These are phyloP conservation scores for Shinisaurus crocodilurus DNA, from an alignment of 2,113 vertebrate genomes.

Conservation along the genomic window DNA sequence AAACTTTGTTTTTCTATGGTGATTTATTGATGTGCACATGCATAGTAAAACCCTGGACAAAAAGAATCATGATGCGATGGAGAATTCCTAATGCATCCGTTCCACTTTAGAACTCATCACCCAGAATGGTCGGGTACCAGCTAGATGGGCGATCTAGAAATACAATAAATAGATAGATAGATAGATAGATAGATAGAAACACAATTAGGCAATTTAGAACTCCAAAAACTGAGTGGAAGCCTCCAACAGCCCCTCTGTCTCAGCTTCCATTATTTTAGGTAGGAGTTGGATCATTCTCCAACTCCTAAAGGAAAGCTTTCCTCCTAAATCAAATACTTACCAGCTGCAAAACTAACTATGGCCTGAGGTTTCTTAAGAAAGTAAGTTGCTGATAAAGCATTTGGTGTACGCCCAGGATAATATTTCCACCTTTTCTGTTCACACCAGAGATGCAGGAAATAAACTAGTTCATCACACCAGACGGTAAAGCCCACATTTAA, in stretches of 20 bases:
- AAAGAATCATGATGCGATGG: not conserved
- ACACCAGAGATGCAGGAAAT: not conserved
- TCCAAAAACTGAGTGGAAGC: not conserved
- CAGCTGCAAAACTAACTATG: too few relatives aligned
- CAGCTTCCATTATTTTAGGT: not conserved
- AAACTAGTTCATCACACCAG: not conserved
- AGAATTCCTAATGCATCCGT: not conserved
- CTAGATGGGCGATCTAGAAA: too few relatives aligned
- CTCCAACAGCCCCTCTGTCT: not conserved
- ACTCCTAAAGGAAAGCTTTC: too few relatives aligned
- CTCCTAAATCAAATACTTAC: too few relatives aligned
- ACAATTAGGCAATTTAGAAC: not conserved
- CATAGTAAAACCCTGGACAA: not conserved
- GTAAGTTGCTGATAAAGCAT: too few relatives aligned
- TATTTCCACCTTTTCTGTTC: not conserved
- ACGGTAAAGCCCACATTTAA: not conserved
- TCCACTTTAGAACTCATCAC: not conserved
- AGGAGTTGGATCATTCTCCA: too few relatives aligned
- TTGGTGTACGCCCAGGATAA: not conserved
- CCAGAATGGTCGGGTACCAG: too few relatives aligned
- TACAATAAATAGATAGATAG: too few relatives aligned
- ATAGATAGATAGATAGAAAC: too few relatives aligned
- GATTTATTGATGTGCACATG: too few relatives aligned
- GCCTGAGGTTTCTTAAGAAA: too few relatives aligned
- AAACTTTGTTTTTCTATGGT: not conserved